A percentile compares a stretch with the other conserved stretches of the same genome.
These are phyloP conservation scores for Chitala chitala DNA, from an alignment of 2,113 vertebrate genomes.

Conservation along the genomic window DNA sequence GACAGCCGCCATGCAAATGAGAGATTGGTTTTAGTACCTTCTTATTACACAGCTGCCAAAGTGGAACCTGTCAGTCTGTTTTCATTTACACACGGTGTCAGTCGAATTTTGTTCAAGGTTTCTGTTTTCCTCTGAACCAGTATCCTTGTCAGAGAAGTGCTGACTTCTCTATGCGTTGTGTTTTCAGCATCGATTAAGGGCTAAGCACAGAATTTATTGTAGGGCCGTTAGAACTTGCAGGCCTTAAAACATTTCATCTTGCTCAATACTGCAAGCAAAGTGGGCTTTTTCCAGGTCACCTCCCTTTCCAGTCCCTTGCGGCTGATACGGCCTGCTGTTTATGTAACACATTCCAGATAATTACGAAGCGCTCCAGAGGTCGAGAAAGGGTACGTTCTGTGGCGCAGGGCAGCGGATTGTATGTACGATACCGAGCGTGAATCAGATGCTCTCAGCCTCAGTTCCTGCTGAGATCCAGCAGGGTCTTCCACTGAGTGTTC, in stretches of 20 bases:
- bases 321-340: slow-evolving; percentile 4
- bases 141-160: too few species aligned
- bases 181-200: too few species aligned
- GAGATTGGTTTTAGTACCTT: background rate
- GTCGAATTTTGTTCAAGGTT: background rate
- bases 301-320: slow-evolving; percentile 18
- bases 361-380: slow-evolving; percentile 31
- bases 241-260: slow-evolving; percentile 12
- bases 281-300: slow-evolving; percentile 54
- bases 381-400: too few species aligned
- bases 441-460: too few species aligned
- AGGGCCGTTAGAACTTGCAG: background rate
- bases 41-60: background rate
- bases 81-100: slow-evolving; percentile 5
- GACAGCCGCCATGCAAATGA: background rate
- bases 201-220: too few species aligned
- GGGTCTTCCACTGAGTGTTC: too few species aligned
- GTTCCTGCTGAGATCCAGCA: too few species aligned
- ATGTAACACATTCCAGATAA: slow-evolving; percentile 39
- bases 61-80: background rate
- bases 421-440: too few species aligned
- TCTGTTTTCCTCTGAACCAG: too few species aligned
- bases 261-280: slow-evolving; percentile 23
- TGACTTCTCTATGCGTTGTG: background rate
- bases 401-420: too few species aligned